Percentiles rank a stretch among this genome's conserved stretches.
These are phyloP conservation scores for Acinonyx jubatus DNA, from an alignment of 2,113 vertebrate species.

Conservation along the genomic window DNA sequence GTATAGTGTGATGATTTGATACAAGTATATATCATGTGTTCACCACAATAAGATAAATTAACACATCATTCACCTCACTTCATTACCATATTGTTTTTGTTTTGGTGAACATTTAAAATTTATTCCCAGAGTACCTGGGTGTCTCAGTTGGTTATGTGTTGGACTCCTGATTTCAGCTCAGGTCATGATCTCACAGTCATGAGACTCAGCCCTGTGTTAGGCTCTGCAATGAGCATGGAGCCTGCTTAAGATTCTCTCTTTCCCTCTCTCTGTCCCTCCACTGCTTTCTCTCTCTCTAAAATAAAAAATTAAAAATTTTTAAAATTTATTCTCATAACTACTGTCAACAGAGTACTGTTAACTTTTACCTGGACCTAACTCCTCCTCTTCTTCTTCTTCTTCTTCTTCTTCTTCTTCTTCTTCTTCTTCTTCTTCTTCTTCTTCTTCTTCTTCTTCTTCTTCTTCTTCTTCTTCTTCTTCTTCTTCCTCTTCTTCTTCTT, in stretches of 20 bases:
- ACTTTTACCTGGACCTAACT: neutral
- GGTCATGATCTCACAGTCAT: too few relatives aligned
- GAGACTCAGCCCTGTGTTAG: too few relatives aligned
- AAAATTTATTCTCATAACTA: neutral
- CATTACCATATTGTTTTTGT: neutral
- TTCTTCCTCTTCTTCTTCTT: too few relatives aligned
- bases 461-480: too few relatives aligned
- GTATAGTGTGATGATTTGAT: neutral
- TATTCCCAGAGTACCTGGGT: neutral
- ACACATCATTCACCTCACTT: neutral
- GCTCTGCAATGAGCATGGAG: too few relatives aligned
- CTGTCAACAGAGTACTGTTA: neutral
- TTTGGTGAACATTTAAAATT: neutral
- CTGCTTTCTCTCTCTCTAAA: too few relatives aligned
- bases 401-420: too few relatives aligned
- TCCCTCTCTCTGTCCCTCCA: too few relatives aligned
- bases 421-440: neutral
- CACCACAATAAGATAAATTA: neutral
- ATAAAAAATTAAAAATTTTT: neutral
- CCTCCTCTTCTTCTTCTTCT: neutral
- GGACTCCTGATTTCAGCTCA: too few relatives aligned
- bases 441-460: too few relatives aligned
- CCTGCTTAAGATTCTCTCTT: too few relatives aligned
- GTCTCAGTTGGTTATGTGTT: too few relatives aligned
- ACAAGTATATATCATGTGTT: neutral